These are phyloP conservation scores for Agriopis aurantiaria DNA, from an alignment of 2,888 invertebrate genomes.

Conservation along the genomic window DNA sequence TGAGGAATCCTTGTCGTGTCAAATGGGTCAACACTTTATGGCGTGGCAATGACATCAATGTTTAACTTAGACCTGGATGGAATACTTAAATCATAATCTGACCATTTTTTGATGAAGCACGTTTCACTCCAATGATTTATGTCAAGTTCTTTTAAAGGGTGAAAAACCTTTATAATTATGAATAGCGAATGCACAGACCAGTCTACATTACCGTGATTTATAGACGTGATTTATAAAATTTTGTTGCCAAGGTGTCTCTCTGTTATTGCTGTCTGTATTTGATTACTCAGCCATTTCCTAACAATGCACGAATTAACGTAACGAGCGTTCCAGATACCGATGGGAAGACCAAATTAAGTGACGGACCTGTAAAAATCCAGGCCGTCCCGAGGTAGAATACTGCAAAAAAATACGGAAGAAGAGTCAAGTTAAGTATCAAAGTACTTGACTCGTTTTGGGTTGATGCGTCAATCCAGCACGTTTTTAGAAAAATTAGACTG, in stretches of 20 bases:
- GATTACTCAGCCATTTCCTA: neutral
- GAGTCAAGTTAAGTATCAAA: too few relatives aligned
- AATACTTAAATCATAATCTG: slow-evolving; percentile 30
- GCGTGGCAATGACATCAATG: slow-evolving; percentile 44
- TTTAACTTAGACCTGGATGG: slow-evolving; percentile 40
- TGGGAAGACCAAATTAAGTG: neutral
- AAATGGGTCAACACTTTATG: slow-evolving; percentile 48
- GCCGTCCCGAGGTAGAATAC: too few relatives aligned
- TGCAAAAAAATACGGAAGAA: too few relatives aligned
- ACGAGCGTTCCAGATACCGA: too few relatives aligned
- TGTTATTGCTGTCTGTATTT: neutral
- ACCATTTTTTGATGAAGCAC: slow-evolving; percentile 8
- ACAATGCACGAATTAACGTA: neutral
- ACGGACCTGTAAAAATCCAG: neutral
- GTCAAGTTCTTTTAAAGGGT: neutral
- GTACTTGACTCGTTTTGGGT: too few relatives aligned
- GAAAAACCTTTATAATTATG: neutral
- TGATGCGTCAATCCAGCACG: too few relatives aligned
- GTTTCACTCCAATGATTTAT: slow-evolving; percentile 26
- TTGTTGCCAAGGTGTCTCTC: neutral
- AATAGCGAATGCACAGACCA: neutral
- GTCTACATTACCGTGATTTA: neutral
- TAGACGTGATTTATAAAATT: neutral
- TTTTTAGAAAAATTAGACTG: too few relatives aligned
- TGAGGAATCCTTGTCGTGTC: slow-evolving; percentile 49